Evolutionary conservation across 2,888 invertebrate species (phyloP).

Genomic region (Adelognathus sp.): DNA sequence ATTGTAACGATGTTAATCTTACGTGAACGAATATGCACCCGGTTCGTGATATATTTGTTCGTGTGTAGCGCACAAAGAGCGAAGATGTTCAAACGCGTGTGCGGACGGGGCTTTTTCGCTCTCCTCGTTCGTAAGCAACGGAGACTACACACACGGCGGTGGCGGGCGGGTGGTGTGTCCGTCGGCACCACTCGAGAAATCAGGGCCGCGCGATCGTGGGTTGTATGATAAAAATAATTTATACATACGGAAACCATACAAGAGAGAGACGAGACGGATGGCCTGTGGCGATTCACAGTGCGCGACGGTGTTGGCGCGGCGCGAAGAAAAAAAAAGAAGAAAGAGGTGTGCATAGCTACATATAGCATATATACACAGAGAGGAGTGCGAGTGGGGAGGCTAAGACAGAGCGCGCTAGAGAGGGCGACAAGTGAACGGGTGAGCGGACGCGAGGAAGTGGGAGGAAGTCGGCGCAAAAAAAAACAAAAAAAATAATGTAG

Average conservation of each 20-base stretch:
- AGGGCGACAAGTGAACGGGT: background rate
- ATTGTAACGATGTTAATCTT: slow-evolving; percentile 3
- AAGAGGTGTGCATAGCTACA: slow-evolving; percentile 17
- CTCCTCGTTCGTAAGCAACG: background rate
- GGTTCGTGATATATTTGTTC: background rate
- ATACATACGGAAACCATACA: slow-evolving; percentile 64
- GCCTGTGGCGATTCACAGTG: slow-evolving; percentile 30
- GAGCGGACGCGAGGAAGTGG: slow-evolving; percentile 39
- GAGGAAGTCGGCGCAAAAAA: slow-evolving; percentile 36
- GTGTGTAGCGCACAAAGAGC: background rate
- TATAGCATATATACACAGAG: no score
- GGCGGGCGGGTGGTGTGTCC: slow-evolving; percentile 20
- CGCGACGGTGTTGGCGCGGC: slow-evolving; percentile 44
- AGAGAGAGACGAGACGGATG: slow-evolving; percentile 41
- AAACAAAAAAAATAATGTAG: slow-evolving; percentile 3
- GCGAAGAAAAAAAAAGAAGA: slow-evolving; percentile 33
- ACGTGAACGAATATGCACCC: slow-evolving; percentile 28
- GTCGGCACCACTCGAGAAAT: slow-evolving; percentile 48
- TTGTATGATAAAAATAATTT: slow-evolving; percentile 71
- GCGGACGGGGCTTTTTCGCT: background rate
- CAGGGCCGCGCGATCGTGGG: slow-evolving; percentile 47
- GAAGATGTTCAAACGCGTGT: background rate
- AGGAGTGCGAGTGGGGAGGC: slow-evolving; percentile 18
- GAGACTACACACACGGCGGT: no score
- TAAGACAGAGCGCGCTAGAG: slow-evolving; percentile 5